These are phyloP conservation scores for Andrena praecox DNA, from an alignment of 2,888 invertebrate genomes.

Conservation along the genomic window DNA sequence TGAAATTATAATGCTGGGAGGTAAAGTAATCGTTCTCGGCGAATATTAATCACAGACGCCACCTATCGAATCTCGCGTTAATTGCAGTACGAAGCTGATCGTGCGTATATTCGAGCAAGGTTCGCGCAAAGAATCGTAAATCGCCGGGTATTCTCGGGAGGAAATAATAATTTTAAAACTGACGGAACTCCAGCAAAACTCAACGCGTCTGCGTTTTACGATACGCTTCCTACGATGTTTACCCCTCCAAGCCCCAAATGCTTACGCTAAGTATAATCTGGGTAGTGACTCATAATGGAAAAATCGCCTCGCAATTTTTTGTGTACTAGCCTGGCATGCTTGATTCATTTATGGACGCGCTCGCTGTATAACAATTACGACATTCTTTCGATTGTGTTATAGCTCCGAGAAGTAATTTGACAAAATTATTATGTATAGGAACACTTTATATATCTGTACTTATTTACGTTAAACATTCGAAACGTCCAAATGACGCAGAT, in stretches of 20 bases:
- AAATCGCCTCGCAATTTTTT: slow-evolving; percentile 32
- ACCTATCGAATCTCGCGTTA: too few species aligned
- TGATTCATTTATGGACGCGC: not conserved
- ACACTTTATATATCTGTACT: not conserved
- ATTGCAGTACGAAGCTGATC: too few species aligned
- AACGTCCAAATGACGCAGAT: not conserved
- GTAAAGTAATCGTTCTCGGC: too few species aligned
- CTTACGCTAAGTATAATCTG: slow-evolving; percentile 28
- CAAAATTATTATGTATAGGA: not conserved
- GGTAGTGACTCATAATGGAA: slow-evolving; percentile 20
- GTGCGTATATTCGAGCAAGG: not conserved
- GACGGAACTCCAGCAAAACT: not conserved
- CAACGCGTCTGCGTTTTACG: not conserved
- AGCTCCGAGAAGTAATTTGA: not conserved
- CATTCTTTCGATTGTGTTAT: not conserved
- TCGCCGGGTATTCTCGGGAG: not conserved
- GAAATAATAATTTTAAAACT: too few species aligned
- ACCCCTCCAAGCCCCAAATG: slow-evolving; percentile 6
- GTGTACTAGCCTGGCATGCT: not conserved
- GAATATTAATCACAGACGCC: too few species aligned
- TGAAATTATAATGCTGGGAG: slow-evolving; percentile 29
- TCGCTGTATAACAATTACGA: not conserved
- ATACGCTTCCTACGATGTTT: slow-evolving; percentile 3
- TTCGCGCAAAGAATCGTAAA: not conserved
- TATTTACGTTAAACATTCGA: not conserved